phyloP scores from a whole-genome alignment of 2,888 invertebrate genomes.

The Tenthredo livida region DNA sequence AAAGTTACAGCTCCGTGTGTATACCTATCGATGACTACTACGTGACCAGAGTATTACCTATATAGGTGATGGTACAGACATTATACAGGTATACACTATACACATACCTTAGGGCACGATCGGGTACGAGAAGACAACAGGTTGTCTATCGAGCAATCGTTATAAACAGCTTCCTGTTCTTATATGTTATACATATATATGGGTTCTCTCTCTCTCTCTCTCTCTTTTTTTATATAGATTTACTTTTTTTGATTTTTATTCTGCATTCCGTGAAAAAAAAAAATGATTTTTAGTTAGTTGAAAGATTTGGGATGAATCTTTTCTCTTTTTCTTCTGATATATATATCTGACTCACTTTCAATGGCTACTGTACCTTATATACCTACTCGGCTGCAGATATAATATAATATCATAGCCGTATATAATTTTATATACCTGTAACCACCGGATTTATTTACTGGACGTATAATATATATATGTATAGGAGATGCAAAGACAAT shows the following conservation, averaged over 20 bases:
- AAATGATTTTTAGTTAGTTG: background rate
- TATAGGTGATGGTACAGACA: background rate
- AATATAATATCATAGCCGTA: background rate
- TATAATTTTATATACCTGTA: conserved; percentile 7
- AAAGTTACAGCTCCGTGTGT: conserved; percentile 31
- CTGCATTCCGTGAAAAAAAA: too few relatives aligned
- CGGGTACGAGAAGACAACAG: conserved; percentile 37
- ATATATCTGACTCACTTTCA: background rate
- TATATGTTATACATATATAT: background rate
- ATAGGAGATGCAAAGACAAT: conserved; percentile 19
- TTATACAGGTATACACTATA: background rate
- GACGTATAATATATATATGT: background rate
- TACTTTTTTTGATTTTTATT: too few relatives aligned
- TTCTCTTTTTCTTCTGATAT: background rate
- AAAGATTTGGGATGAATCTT: background rate
- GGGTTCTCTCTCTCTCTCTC: too few relatives aligned
- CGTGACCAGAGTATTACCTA: conserved; percentile 7
- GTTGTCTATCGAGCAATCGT: conserved; percentile 39
- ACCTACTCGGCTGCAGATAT: background rate
- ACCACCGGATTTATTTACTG: conserved; percentile 31
- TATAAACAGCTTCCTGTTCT: conserved; percentile 33
- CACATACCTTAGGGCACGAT: conserved; percentile 10
- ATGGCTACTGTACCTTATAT: background rate
- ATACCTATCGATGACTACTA: conserved; percentile 16
- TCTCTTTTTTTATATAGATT: background rate